These are phyloP conservation scores for Phortica variegata DNA, from an alignment of 1,140 invertebrate genomes.

Conservation along the genomic window DNA sequence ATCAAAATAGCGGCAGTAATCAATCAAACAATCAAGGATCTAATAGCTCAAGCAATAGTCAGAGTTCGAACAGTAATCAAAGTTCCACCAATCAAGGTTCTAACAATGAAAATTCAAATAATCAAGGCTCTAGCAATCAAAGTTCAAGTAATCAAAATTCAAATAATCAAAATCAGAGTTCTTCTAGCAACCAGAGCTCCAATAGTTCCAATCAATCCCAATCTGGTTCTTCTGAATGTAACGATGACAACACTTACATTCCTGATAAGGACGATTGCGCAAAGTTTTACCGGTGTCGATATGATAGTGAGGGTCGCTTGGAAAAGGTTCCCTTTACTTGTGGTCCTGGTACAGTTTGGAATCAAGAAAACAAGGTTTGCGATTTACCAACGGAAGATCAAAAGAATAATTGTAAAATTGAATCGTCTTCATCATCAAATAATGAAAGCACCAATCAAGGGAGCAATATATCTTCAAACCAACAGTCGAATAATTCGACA, in stretches of 20 bases:
- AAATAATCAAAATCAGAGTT: conserved; percentile 10
- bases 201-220: conserved; percentile 15
- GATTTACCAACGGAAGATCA: conserved; percentile 62
- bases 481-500: conserved; percentile 7
- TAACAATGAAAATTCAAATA: conserved; percentile 8
- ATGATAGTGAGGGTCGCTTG: conserved; percentile 59
- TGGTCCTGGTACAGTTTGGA: conserved; percentile 63
- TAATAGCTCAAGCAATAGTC: conserved; percentile 3
- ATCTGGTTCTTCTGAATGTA: conserved; percentile 57
- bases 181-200: conserved; percentile 25
- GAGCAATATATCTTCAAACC: conserved; percentile 4
- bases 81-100: conserved; percentile 32
- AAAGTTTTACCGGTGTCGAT: conserved; percentile 71
- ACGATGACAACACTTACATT: conserved; percentile 54
- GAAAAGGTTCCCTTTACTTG: conserved; percentile 65
- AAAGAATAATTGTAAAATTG: conserved; percentile 61
- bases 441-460: conserved; percentile 19
- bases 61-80: conserved; percentile 23
- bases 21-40: conserved; percentile 10
- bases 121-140: conserved; percentile 19
- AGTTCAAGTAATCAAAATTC: conserved; percentile 19
- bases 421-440: conserved; percentile 33
- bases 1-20: conserved; percentile 8
- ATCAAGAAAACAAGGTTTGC: conserved; percentile 57
- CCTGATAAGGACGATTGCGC: conserved; percentile 56